Percentiles rank a stretch among this genome's conserved stretches.
Evolutionary conservation across 2,113 vertebrate genomes (phyloP).

Genomic region (Leucopternis melanops): DNA sequence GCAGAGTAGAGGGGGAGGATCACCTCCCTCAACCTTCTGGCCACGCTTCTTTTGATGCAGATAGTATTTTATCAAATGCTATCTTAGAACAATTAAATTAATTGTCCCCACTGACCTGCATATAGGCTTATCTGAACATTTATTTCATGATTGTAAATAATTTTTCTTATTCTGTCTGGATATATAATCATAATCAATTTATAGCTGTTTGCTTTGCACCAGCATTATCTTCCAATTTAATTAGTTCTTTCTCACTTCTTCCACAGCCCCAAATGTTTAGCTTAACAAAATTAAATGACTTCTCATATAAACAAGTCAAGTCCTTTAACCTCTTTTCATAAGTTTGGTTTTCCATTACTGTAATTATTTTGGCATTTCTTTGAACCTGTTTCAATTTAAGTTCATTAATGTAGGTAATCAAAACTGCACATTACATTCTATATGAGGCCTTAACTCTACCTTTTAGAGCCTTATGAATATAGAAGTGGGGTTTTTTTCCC

Average conservation of each 20-base stretch:
- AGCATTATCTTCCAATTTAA: neutral
- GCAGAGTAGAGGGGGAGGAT: neutral
- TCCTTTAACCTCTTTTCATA: neutral
- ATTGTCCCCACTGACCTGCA: neutral
- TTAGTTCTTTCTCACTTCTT: neutral
- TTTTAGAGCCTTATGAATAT: neutral
- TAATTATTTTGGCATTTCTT: slow-evolving; percentile 29
- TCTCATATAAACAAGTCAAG: neutral
- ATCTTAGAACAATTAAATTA: neutral
- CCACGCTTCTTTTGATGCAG: neutral
- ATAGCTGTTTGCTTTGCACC: neutral
- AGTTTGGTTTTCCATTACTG: neutral
- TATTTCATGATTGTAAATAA: neutral
- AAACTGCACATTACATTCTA: neutral
- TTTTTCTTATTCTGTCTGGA: neutral
- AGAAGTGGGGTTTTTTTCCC: neutral
- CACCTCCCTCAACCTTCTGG: neutral
- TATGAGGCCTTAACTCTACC: neutral
- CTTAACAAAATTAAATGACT: slow-evolving; percentile 5
- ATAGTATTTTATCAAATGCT: neutral
- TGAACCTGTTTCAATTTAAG: neutral
- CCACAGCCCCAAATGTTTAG: neutral
- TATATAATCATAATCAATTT: neutral
- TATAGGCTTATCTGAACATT: neutral
- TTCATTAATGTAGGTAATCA: neutral